Conservation (phyloP, 2,113 vertebrate species). For the Emberiza fucata region DNA sequence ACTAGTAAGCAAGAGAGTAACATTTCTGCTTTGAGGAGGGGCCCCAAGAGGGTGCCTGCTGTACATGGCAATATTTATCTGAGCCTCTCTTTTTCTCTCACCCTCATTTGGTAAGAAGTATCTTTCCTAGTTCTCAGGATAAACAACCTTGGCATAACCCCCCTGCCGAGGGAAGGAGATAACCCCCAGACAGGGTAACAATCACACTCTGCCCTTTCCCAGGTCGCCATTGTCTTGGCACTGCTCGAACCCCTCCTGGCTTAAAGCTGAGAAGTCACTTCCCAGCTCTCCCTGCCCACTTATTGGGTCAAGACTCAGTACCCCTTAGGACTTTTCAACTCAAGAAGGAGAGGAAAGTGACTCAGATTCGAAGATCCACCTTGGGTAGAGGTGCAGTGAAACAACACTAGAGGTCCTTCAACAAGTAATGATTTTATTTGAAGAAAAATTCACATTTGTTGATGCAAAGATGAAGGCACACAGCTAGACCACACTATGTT, state of each 20-base stretch:
- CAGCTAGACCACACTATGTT: not conserved
- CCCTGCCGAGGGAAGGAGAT: not conserved
- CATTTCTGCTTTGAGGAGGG: not conserved
- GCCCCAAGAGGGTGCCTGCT: not conserved
- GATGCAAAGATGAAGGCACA: not conserved
- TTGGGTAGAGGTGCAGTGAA: not conserved
- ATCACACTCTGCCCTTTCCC: not conserved
- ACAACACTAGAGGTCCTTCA: not conserved
- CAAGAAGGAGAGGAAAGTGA: not conserved
- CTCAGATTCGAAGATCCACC: not conserved
- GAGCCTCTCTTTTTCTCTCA: not conserved
- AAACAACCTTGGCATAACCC: not conserved
- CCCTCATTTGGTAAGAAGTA: not conserved
- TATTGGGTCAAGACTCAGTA: not conserved
- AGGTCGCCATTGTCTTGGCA: not conserved
- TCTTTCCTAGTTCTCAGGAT: not conserved
- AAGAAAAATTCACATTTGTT: not conserved
- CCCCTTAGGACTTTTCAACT: not conserved
- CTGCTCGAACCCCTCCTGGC: not conserved
- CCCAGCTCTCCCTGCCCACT: not conserved
- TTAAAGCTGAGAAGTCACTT: not conserved
- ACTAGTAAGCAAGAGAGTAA: not conserved
- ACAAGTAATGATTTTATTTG: not conserved
- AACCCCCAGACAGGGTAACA: not conserved
- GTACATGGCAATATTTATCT: not conserved